Percentiles rank a stretch among this genome's conserved stretches.
These are phyloP conservation scores for Lordiphosa stackelbergi DNA, from an alignment of 1,140 invertebrate species.

Conservation along the genomic window DNA sequence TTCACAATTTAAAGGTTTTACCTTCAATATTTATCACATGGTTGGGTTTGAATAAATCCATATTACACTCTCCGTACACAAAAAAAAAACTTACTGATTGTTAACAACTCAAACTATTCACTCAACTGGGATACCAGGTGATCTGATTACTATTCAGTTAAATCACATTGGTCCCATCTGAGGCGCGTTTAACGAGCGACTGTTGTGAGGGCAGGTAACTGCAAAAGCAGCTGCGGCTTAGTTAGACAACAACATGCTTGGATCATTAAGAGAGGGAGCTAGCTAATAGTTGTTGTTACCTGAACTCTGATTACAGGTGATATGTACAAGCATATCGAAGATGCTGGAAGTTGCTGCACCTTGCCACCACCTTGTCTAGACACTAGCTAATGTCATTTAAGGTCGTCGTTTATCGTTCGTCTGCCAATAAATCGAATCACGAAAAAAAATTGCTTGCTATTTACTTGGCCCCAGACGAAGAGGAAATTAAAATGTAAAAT, in stretches of 20 bases:
- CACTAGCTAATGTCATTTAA: slow-evolving; percentile 64
- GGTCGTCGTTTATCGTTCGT: slow-evolving; percentile 30
- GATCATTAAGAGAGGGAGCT: slow-evolving; percentile 1
- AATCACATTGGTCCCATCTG: slow-evolving; percentile 37
- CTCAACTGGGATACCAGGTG: slow-evolving; percentile 8
- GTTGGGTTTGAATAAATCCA: too few species aligned
- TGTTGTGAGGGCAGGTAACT: slow-evolving; percentile 28
- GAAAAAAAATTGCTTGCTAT: slow-evolving; percentile 15
- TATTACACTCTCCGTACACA: background rate
- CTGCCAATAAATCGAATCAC: slow-evolving; percentile 68
- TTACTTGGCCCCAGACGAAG: slow-evolving; percentile 29
- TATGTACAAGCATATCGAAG: background rate
- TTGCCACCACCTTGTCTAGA: slow-evolving; percentile 43
- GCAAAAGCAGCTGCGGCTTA: slow-evolving; percentile 18
- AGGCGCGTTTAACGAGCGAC: slow-evolving; percentile 36
- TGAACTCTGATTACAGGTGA: slow-evolving; percentile 30
- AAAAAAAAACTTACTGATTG: background rate
- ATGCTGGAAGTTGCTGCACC: slow-evolving; percentile 5
- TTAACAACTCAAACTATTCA: slow-evolving; percentile 10
- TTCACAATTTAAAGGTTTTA: too few species aligned
- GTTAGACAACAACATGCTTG: background rate
- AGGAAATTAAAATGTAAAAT: slow-evolving; percentile 66
- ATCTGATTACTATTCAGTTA: slow-evolving; percentile 18
- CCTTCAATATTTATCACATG: too few species aligned
- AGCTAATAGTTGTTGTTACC: slow-evolving; percentile 15